Evolutionary conservation across 2,113 vertebrate genomes (phyloP).

Genomic region (Rhabdomys dilectus): DNA sequence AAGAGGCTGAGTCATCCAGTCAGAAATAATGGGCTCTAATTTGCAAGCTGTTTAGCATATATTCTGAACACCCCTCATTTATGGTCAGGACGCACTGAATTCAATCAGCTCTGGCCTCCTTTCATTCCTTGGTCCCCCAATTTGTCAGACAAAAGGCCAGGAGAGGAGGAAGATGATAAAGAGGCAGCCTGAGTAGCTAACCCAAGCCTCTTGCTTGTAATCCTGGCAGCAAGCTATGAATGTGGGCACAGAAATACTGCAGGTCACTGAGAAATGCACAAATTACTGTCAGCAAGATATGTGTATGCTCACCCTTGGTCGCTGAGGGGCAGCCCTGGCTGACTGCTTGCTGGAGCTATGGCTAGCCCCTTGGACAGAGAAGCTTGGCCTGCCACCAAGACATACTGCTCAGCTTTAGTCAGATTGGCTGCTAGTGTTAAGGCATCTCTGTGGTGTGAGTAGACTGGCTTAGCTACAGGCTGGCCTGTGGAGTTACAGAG

Average conservation of each 20-base stretch:
- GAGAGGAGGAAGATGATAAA: not conserved
- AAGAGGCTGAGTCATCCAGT: conserved; percentile 60
- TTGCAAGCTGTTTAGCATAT: conserved; percentile 59
- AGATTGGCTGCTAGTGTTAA: accelerated
- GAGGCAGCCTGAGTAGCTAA: not conserved
- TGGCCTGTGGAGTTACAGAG: not conserved
- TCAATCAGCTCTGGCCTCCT: conserved; percentile 8
- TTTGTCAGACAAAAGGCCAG: not conserved
- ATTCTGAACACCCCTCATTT: not conserved
- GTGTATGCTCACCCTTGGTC: not conserved
- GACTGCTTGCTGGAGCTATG: not conserved
- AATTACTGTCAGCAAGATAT: not conserved
- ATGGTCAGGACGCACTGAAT: not conserved
- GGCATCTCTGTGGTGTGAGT: too few relatives aligned
- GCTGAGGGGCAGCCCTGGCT: not conserved
- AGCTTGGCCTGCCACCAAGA: not conserved
- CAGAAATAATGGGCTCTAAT: conserved; percentile 62
- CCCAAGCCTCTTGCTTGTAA: not conserved
- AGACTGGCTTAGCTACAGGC: not conserved
- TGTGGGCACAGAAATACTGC: not conserved
- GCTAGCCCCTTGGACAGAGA: not conserved
- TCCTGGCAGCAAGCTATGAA: not conserved
- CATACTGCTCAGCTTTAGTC: accelerated
- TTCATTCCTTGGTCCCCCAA: not conserved
- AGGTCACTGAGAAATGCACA: not conserved